Evolutionary conservation across 2,113 vertebrate genomes (phyloP).

Genomic region (Paraplagusia blochii): DNA sequence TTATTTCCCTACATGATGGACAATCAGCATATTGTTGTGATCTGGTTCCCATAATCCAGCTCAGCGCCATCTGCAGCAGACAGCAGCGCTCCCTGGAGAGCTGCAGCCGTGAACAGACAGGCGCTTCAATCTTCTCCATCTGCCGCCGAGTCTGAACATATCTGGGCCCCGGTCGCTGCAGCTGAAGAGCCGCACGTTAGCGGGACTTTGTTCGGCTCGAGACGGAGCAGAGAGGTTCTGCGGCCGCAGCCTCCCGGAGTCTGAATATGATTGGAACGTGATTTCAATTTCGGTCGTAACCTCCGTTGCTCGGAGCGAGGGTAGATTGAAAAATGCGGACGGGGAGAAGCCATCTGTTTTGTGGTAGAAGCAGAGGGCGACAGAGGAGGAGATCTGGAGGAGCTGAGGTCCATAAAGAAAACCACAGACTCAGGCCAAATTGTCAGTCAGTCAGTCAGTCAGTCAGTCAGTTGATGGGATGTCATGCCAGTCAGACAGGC

Average conservation of each 20-base stretch:
- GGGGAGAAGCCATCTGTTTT: constrained; percentile 67
- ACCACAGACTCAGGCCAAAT: constrained; percentile 54
- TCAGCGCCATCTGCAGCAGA: constrained; percentile 57
- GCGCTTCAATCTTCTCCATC: constrained; percentile 42
- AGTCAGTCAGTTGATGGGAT: constrained; percentile 59
- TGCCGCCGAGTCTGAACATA: constrained; percentile 37
- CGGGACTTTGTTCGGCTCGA: too few species aligned
- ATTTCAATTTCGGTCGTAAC: constrained; percentile 57
- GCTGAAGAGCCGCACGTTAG: constrained; percentile 6
- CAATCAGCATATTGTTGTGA: constrained; percentile 73
- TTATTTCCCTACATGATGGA: constrained; percentile 62
- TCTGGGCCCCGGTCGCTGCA: constrained; percentile 18
- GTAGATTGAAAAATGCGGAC: constrained; percentile 46
- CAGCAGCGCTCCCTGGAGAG: constrained; percentile 50
- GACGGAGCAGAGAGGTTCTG: background rate
- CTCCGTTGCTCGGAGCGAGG: constrained; percentile 46
- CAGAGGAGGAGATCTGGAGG: constrained; percentile 42
- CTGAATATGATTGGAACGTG: constrained; percentile 29
- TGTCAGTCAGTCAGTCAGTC: constrained; percentile 54
- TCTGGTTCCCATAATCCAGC: constrained; percentile 70
- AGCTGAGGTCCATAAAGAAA: constrained; percentile 56
- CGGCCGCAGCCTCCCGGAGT: constrained; percentile 27
- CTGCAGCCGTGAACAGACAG: constrained; percentile 38
- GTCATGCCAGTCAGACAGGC: constrained; percentile 61
- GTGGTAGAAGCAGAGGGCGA: constrained; percentile 42